Evolutionary conservation across 2,797 vertebrate species (phyloP), one percentile per base, ranked within the genome.

Genomic region (Discoglossus pictus): DNA sequence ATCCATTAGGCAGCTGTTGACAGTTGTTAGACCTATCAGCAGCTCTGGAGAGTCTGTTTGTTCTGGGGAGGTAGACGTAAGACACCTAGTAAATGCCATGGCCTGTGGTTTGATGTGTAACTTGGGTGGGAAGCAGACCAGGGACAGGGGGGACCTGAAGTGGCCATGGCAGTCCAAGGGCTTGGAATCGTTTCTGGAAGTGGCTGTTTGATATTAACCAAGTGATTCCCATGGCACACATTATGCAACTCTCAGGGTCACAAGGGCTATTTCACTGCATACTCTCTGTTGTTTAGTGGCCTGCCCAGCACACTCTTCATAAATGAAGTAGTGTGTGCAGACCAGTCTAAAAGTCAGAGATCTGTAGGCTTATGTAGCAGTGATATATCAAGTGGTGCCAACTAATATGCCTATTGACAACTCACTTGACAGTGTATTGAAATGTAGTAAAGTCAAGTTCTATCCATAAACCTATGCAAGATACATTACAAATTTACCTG

Each of bases 1-100:
- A 74, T 82, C 77, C 82, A 73, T 85, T 81, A 84, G 79, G 80
- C 80, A 82, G 78, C 84, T 85, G 82, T 82, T 84, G 84, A 83
- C 84, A 82, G 80, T 83, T 78, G 76, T 81, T 78, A 78, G 78
- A 80, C 79, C 66, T 81, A 80, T 83, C 80, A 78, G 83, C 82
- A 79, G 78, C 78, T 84, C 65, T 1, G 59, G 68, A 73, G 75
- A 68, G 52, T 71, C 78, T 69, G 78, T 83, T 85, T 84, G 76
- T 79, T 85, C 78, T 74, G 74, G 82, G 82, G 79, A 83, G 75
- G 69, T 79, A 73, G 1, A 0, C 24, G 76, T 81, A 73, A 82
- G 84, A 75, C 6, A 75, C 79, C 79, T 75, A 0, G 78, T 75
- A 78, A 82, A 83, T 76, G 75, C 78, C 80, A 74, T 58, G 63